Base-by-base conservation (phyloP, 2,888 invertebrate species). In the Macrosiphum euphorbiae region DNA sequence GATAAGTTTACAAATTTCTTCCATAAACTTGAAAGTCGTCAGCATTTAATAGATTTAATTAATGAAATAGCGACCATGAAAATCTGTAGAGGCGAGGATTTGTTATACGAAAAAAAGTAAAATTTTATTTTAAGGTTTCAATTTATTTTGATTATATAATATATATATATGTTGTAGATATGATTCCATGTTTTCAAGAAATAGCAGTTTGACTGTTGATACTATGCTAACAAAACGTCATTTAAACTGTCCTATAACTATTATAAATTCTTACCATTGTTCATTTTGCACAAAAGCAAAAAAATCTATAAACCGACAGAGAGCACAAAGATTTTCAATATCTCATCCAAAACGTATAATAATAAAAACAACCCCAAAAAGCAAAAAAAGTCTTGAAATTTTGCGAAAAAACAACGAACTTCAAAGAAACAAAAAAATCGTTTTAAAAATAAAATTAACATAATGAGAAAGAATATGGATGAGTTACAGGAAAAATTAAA, bases 191-290 rank as follows among this genome's bases (percentile, higher is more conserved):
- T 35, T 20, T 55, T 52, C 24, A 35, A 35, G 35, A 88, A 55
- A 35, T 20, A 55, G 3, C 24, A 88, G 55, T 86, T n/a, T 78
- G 16, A 10, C 35, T n/a, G 4, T 3, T 78, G 86, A 86, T 47
- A 47, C 86, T 2, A 86, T 86, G 86, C 24, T 44, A 47, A 86
- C 28, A 86, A 86, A 86, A 86, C 86, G 86, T 24, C 47, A 86
- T 86, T 26, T 86, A 8, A 28, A 86, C 28, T 86, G 86, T 86
- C 86, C 44, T 10, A 86, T 86, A 26, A 26, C 47, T 47, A 47
- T 86, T 16, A 24, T 28, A 86, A 86, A 86, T 86, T 26, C 24
- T 47, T 44, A 28, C 11, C 47, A 86, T 86, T 86, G 78, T 78
- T 78, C 26, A 86, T 86, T 47, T 5, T 86, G 86, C 47, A 47